Conservation (phyloP, 2,888 invertebrate genomes). For the Callimorpha dominula region DNA sequence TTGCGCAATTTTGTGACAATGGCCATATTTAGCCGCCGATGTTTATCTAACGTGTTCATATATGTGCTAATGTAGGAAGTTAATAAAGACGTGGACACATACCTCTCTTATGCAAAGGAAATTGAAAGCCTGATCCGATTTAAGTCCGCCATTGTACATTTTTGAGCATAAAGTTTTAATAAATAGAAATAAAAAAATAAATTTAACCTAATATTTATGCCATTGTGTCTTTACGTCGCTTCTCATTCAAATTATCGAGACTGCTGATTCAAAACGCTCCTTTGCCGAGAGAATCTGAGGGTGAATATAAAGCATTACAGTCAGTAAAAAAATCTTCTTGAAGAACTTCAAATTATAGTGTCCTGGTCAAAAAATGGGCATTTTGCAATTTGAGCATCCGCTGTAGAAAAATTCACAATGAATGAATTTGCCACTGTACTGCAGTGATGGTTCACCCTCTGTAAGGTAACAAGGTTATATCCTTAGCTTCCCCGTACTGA, state of each 20-base stretch:
- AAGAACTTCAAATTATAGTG: too few species aligned
- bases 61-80: conserved; percentile 33
- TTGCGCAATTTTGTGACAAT: conserved; percentile 52
- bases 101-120: not conserved
- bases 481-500: not conserved
- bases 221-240: not conserved
- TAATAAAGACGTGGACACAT: conserved; percentile 13
- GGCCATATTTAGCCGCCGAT: conserved; percentile 40
- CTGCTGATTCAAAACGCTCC: too few species aligned
- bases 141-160: not conserved
- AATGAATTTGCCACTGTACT: too few species aligned
- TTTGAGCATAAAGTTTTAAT: too few species aligned
- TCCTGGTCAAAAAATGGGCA: too few species aligned
- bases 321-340: too few species aligned
- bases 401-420: too few species aligned
- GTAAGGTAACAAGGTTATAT: not conserved
- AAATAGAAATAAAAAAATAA: too few species aligned
- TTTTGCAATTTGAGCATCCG: too few species aligned
- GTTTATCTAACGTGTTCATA: conserved; percentile 34
- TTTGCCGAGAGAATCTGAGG: not conserved
- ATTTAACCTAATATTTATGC: not conserved
- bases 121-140: not conserved
- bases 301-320: not conserved
- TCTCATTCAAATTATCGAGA: too few species aligned
- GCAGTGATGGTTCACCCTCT: not conserved